Base-by-base conservation (phyloP, 2,113 vertebrate genomes). In the Picathartes gymnocephalus region DNA sequence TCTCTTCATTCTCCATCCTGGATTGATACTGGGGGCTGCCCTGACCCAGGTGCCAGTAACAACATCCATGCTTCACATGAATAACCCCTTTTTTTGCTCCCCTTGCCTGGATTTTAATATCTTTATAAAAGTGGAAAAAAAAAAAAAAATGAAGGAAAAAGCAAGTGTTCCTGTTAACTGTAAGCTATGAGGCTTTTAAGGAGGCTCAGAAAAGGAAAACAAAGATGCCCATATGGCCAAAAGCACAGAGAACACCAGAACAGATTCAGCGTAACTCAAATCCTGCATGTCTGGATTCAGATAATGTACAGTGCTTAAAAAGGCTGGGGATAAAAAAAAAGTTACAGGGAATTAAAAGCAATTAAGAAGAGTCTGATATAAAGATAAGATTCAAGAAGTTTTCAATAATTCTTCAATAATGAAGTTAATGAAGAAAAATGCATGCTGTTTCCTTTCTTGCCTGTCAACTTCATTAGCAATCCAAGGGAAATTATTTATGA, bases 401-500 rank as follows among this genome's bases (percentile, higher is more conserved):
- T 85, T 79, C 95, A 96, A 71, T 93, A 97, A 89, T 96, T 96
- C 83, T 94, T 95, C 94, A 97, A 91, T 95, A 95, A 96, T 80
- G 53, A 93, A 39, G 88, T 93, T 81, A 96, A 96, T 78, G 72
- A 95, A 96, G 97, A 92, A 96, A 97, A 97, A 95, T n/a, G 48
- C 83, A 95, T 64, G 60, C 47, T 30, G 19, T 92, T 97, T 97
- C 86, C 94, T 95, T 96, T 89, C 95, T 92, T 97, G 87, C 88
- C 90, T 97, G 83, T 96, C 96, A 97, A 92, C 84, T 96, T 98
- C 95, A 98, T 97, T 96, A 97, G 92, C 89, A 97, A 96, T 93
- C 96, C 95, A 90, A 96, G 72, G 73, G 87, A 97, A 96, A 96
- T 97, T 96, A 97, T 96, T 95, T 95, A 95, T 90, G 91, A 95